Base-by-base conservation (phyloP, 2,888 invertebrate species). In the Sympetrum striolatum region DNA sequence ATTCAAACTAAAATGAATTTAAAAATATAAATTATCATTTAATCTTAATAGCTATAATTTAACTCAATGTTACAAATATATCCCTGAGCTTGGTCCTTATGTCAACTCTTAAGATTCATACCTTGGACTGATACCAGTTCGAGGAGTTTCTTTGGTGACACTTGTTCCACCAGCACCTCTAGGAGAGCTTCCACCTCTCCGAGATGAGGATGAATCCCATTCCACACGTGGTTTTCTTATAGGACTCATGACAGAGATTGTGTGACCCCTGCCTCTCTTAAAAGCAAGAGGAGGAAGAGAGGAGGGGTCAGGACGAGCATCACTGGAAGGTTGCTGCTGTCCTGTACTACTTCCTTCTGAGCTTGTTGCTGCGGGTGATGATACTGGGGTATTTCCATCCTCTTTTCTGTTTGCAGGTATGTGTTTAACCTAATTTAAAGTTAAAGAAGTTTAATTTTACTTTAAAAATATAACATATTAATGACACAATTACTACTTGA, bases 201-300 rank as follows among this genome's bases (percentile, higher is more conserved):
- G 86, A 31, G 86, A 64, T 15, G 60, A 18, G 1, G 35, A 22
- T 22, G 37, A 60, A 18, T 86, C 86, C 64, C 60, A 60, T 35
- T 64, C 60, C 2, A 64, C 37, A 10, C 60, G 60, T 37, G 94
- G 93, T 91, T 95, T 94, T 90, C 96, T 94, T 15, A 96, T 96
- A 86, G 97, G 96, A 93, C 96, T 96, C 97, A 97, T 97, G 10
- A 98, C 98, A 14, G 98, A 98, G 93, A 98, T 98, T 90, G 98
- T 98, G 93, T 98, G 96, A 91, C 97, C 96, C 91, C 96, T 94
- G 92, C 96, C 96, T 31, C 96, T 94, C 92, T 93, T 95, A 93
- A 95, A 95, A 10, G 91, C 90, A 31, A 92, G 91, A 92, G 95
- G 95, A 91, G 94, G 95, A n/a, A 92, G 91, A 93, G 91, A 58